These are phyloP conservation scores for Sarcophaga rosellei DNA, from an alignment of 2,888 invertebrate genomes.

Conservation along the genomic window DNA sequence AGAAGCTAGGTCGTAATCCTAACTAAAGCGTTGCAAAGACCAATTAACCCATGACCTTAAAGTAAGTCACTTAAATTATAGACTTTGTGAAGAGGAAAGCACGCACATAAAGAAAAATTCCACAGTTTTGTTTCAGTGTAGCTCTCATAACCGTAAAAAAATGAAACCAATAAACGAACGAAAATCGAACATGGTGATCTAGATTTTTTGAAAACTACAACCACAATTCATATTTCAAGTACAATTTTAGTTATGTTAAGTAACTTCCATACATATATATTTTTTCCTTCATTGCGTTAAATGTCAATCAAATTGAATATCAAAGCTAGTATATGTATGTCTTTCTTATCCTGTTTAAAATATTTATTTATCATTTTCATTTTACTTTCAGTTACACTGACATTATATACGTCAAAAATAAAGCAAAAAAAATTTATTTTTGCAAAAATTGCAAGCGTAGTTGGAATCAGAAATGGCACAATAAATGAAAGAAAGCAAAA, in stretches of 20 bases:
- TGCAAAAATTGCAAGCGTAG: conserved; percentile 6
- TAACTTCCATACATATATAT: neutral
- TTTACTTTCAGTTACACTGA: conserved; percentile 49
- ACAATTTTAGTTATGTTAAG: conserved; percentile 1
- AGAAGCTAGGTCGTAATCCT: no score
- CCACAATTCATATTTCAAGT: neutral
- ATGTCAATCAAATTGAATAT: conserved; percentile 58
- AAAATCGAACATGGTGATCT: neutral
- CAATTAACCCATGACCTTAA: no score
- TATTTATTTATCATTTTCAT: neutral
- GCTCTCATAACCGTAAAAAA: no score
- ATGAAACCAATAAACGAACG: no score
- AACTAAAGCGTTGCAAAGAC: no score
- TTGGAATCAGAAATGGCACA: neutral
- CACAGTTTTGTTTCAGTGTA: no score
- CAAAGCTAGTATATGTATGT: conserved; percentile 31
- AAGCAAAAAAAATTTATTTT: conserved; percentile 25
- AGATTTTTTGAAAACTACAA: neutral
- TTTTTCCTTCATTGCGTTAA: conserved; percentile 16
- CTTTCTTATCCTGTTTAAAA: conserved; percentile 27
- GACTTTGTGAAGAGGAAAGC: no score
- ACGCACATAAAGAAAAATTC: no score
- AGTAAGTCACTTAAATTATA: no score
- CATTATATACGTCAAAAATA: conserved; percentile 49
- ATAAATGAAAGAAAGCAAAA: neutral